Percentiles rank a stretch among this genome's conserved stretches.
phyloP scores from a whole-genome alignment of 2,888 invertebrate species.

The Drosophila hamatofila region DNA sequence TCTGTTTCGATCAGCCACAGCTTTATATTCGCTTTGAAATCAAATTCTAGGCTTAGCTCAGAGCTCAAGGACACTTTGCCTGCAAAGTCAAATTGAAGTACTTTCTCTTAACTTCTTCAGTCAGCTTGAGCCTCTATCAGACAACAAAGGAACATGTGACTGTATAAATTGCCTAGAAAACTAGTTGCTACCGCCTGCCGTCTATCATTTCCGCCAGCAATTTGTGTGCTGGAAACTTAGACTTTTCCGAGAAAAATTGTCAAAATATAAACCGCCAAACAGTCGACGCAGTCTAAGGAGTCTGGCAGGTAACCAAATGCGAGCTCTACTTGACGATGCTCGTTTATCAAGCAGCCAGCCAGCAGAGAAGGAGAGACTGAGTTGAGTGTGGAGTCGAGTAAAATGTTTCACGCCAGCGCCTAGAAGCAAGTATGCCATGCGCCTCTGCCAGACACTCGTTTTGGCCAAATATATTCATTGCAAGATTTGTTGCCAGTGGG shows the following conservation, averaged over 20 bases:
- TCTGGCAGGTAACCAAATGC: conserved; percentile 47
- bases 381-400: conserved; percentile 37
- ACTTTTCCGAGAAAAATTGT: conserved; percentile 55
- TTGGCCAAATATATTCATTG: conserved; percentile 83
- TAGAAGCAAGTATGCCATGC: conserved; percentile 74
- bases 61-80: conserved; percentile 30
- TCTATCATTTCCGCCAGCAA: conserved; percentile 83
- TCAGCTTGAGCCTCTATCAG: conserved; percentile 31
- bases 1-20: background rate
- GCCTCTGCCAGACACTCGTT: conserved; percentile 44
- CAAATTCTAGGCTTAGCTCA: conserved; percentile 51
- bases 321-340: conserved; percentile 54
- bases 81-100: conserved; percentile 17
- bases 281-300: conserved; percentile 5
- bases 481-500: conserved; percentile 79
- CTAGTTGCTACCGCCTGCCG: conserved; percentile 69
- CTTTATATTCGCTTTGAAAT: conserved; percentile 39
- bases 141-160: conserved; percentile 68
- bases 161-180: conserved; percentile 77
- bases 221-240: conserved; percentile 60
- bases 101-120: conserved; percentile 4
- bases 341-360: conserved; percentile 59
- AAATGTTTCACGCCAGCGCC: conserved; percentile 79
- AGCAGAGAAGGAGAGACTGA: background rate
- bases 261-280: conserved; percentile 74